A percentile compares a stretch with the other conserved stretches of the same genome.
Conservation (phyloP, 1,140 invertebrate species). For the Drosophila suzukii region DNA sequence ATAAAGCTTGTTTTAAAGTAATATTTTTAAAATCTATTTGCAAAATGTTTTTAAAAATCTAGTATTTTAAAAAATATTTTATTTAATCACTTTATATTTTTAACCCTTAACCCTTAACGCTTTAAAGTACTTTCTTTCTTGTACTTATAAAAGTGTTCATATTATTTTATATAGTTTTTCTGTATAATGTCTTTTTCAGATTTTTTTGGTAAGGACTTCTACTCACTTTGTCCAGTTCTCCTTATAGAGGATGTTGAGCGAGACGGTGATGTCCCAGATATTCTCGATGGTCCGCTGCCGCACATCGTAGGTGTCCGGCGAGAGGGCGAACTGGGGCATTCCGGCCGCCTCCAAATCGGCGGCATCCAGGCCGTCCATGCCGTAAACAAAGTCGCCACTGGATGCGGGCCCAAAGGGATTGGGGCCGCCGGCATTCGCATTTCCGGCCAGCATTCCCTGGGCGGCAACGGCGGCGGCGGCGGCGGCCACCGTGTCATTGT, state of each 20-base stretch:
- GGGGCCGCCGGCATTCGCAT: constrained; percentile 2
- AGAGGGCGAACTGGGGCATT: constrained; percentile 84
- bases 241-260: constrained; percentile 96
- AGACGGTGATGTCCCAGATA: constrained; percentile 97
- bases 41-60: no score
- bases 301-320: constrained; percentile 86
- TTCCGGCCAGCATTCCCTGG: constrained; percentile 36
- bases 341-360: constrained; percentile 50
- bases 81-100: no score
- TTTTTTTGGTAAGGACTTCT: no score
- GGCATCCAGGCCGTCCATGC: constrained; percentile 59
- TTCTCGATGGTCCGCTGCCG: constrained; percentile 92
- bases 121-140: no score
- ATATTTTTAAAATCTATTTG: no score
- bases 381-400: constrained; percentile 72
- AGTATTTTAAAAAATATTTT: no score
- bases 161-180: no score
- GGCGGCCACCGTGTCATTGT: constrained; percentile 70
- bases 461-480: constrained; percentile 49
- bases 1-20: no score
- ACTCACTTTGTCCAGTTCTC: constrained; percentile 95
- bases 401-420: constrained; percentile 44
- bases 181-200: no score
- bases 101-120: no score
- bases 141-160: no score